A percentile compares a stretch with the other conserved stretches of the same genome.
phyloP scores from a whole-genome alignment of 2,113 vertebrate genomes.

The Mohoua ochrocephala region DNA sequence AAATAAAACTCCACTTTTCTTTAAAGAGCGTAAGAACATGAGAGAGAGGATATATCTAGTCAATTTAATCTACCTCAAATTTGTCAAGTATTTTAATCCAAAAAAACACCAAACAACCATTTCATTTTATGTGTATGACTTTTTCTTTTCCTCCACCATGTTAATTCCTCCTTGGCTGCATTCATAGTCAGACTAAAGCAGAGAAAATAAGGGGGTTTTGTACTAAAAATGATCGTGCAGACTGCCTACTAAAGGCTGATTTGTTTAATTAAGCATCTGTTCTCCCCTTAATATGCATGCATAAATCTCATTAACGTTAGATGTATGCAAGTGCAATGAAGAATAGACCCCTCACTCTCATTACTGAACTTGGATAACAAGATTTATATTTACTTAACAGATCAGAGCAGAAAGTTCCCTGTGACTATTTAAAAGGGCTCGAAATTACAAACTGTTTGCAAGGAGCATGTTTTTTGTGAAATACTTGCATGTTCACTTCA shows the following conservation, averaged over 20 bases:
- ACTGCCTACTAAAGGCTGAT: slow-evolving; percentile 67
- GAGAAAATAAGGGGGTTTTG: slow-evolving; percentile 56
- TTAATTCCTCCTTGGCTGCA: slow-evolving; percentile 34
- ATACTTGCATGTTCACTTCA: slow-evolving; percentile 66
- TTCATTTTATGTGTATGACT: not conserved
- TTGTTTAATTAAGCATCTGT: slow-evolving; percentile 76
- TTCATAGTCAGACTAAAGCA: slow-evolving; percentile 41
- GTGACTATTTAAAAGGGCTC: slow-evolving; percentile 63
- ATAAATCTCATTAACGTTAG: slow-evolving; percentile 72
- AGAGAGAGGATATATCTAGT: not conserved
- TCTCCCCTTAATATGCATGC: slow-evolving; percentile 68
- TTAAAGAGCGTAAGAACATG: not conserved
- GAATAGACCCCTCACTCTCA: slow-evolving; percentile 67
- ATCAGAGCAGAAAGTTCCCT: slow-evolving; percentile 65
- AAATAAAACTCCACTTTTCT: slow-evolving; percentile 24
- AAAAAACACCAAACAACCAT: not conserved
- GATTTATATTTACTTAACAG: slow-evolving; percentile 76
- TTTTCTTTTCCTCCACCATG: slow-evolving; percentile 7
- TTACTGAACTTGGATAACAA: slow-evolving; percentile 72
- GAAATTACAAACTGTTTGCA: slow-evolving; percentile 55
- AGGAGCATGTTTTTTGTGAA: slow-evolving; percentile 60
- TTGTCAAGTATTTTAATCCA: slow-evolving; percentile 39
- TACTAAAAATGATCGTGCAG: slow-evolving; percentile 53
- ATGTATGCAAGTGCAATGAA: slow-evolving; percentile 65
- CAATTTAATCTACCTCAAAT: not conserved